These are phyloP conservation scores for Lacanobia wlatinum DNA, from an alignment of 2,888 invertebrate species.

Conservation along the genomic window DNA sequence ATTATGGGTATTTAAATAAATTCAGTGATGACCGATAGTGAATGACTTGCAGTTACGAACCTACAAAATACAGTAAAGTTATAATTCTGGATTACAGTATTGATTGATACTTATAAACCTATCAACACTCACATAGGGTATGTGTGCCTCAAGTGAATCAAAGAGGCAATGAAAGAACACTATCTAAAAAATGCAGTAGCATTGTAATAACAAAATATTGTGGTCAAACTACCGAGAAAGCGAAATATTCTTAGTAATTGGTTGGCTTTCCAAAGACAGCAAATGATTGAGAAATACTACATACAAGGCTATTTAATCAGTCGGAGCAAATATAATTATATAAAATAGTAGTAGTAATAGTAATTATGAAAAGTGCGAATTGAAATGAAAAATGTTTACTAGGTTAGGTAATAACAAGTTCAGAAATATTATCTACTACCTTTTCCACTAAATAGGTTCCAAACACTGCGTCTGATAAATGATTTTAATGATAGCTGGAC, in stretches of 20 bases:
- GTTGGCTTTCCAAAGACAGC: background rate
- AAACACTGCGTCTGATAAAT: too few relatives aligned
- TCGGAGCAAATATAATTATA: too few relatives aligned
- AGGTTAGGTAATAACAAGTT: too few relatives aligned
- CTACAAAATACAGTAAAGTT: background rate
- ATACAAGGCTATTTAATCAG: background rate
- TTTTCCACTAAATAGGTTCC: too few relatives aligned
- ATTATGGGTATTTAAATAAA: background rate
- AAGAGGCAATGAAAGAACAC: background rate
- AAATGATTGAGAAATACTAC: background rate
- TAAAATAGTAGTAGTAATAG: too few relatives aligned
- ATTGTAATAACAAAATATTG: conserved; percentile 10
- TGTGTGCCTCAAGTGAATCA: background rate
- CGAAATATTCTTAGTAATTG: background rate
- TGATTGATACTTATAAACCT: background rate
- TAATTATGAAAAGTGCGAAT: too few relatives aligned
- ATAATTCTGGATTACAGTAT: background rate
- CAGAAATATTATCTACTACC: too few relatives aligned
- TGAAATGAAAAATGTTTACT: too few relatives aligned
- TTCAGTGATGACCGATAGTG: background rate
- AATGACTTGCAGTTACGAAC: conserved; percentile 13
- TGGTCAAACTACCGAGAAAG: background rate
- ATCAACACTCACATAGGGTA: background rate
- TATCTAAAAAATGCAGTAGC: background rate
- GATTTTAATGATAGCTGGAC: too few relatives aligned